Evolutionary conservation across 1,140 invertebrate species (phyloP), one percentile per base, ranked within the genome.

Genomic region (Dreissena rostriformis): DNA sequence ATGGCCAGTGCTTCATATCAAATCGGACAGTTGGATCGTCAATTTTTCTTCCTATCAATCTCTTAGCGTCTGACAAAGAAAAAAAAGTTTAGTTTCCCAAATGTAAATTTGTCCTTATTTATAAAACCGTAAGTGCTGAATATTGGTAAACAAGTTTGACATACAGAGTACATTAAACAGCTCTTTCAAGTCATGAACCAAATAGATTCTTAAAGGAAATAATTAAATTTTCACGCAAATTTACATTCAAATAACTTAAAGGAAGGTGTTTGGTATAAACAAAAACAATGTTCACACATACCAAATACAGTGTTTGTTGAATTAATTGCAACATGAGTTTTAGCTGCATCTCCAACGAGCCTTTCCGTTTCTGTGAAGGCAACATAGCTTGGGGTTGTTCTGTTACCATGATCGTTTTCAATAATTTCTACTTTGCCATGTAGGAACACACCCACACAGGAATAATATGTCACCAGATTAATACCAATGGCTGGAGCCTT

Each of bases 341-440:
- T 99, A 88, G 98, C 98, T 84, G 98, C 97, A 95, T 98, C 97
- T 24, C 97, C 97, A 84, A 98, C 39, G 8, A 39, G 39, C 39
- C 39, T 39, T 39, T 8, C 39, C 2, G 39, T 39, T 2, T 39
- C 39, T 5, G 96, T 97, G 93, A 98, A 98, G 8, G 97, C 97
- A 15, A 98, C 97, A 91, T 97, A 98, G 72, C 96, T 93, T 76
- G 88, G 98, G 97, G 91, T 95, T 90, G 97, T 98, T 80, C 97
- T 94, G 92, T 98, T 97, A 67, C 97, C 97, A 92, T 98, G 97
- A 88, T 98, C 97, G 88, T 98, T 99, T 89, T 98, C 98, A 94
- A 99, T 98, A 91, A 99, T 99, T 95, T 99, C 98, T 74, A 99
- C 98, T 94, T 98, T 98, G 91, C 98, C 98, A 92, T 96, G 94